phyloP scores from a whole-genome alignment of 2,797 vertebrate species.

The Moxostoma hubbsi region DNA sequence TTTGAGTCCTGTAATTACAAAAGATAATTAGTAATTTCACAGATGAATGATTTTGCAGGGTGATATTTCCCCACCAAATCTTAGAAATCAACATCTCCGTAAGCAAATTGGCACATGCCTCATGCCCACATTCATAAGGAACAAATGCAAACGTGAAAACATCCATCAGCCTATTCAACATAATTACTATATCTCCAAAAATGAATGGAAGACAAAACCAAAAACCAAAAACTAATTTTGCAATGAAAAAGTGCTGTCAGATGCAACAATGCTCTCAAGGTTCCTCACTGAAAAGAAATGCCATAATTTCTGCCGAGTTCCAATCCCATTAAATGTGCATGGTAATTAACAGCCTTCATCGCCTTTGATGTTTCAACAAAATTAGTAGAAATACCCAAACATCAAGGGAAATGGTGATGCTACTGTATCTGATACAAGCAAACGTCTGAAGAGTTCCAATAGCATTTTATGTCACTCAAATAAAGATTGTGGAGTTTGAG shows the following conservation, averaged over 20 bases:
- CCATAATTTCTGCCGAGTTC: slow-evolving; percentile 39
- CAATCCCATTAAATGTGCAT: slow-evolving; percentile 48
- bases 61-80: slow-evolving; percentile 31
- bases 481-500: too few relatives aligned
- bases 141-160: slow-evolving; percentile 11
- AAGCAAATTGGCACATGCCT: slow-evolving; percentile 6
- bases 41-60: slow-evolving; percentile 24
- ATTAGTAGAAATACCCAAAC: too few relatives aligned
- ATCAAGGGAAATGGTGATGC: too few relatives aligned
- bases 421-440: too few relatives aligned
- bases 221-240: slow-evolving; percentile 2
- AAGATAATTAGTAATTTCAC: slow-evolving; percentile 50
- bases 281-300: slow-evolving; percentile 29
- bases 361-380: too few relatives aligned
- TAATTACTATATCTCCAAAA: slow-evolving; percentile 37
- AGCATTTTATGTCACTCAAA: too few relatives aligned
- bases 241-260: slow-evolving; percentile 48
- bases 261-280: slow-evolving; percentile 13
- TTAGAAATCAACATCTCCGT: slow-evolving; percentile 21
- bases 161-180: slow-evolving; percentile 33
- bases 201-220: background rate
- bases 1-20: slow-evolving; percentile 41
- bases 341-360: slow-evolving; percentile 44
- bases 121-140: slow-evolving; percentile 11
- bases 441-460: too few relatives aligned